Percentiles rank a stretch among this genome's conserved stretches.
Evolutionary conservation across 2,888 invertebrate species (phyloP).

Genomic region (Drosophila multiciliata): DNA sequence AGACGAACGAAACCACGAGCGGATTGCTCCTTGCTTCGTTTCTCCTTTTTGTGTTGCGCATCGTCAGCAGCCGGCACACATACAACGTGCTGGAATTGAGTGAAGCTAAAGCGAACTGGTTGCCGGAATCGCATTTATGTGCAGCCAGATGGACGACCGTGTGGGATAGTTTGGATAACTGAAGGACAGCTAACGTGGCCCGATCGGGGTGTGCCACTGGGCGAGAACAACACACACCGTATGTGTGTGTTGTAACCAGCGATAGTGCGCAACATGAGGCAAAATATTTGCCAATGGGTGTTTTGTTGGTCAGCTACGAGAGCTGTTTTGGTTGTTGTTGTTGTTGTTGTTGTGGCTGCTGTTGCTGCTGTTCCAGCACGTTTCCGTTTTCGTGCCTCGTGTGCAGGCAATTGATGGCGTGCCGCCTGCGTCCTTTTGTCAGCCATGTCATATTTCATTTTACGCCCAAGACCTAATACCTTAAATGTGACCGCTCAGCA

Average conservation of each 20-base stretch:
- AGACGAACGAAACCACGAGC: conserved; percentile 5
- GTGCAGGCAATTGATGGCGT: conserved; percentile 37
- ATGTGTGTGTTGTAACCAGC: conserved; percentile 21
- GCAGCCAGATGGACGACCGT: conserved; percentile 53
- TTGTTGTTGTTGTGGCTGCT: background rate
- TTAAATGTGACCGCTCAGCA: conserved; percentile 48
- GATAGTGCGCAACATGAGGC: conserved; percentile 52
- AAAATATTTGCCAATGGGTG: conserved; percentile 61
- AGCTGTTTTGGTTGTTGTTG: background rate
- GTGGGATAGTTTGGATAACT: conserved; percentile 5
- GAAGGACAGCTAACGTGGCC: conserved; percentile 9
- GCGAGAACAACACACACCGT: background rate
- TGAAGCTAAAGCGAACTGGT: conserved; percentile 56
- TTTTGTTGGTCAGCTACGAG: conserved; percentile 22
- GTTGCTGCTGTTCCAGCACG: conserved; percentile 9
- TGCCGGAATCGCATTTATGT: conserved; percentile 75
- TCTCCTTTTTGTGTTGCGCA: conserved; percentile 1
- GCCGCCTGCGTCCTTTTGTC: conserved; percentile 63
- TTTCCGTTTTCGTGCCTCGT: conserved; percentile 7
- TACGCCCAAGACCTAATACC: conserved; percentile 71
- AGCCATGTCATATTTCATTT: conserved; percentile 77
- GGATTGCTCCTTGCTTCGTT: conserved; percentile 23
- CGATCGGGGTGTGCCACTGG: background rate
- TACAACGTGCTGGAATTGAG: conserved; percentile 55
- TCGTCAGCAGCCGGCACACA: conserved; percentile 26